Evolutionary conservation across 2,888 invertebrate species (phyloP).

Genomic region (Hydrotaea cyrtoneurina): DNA sequence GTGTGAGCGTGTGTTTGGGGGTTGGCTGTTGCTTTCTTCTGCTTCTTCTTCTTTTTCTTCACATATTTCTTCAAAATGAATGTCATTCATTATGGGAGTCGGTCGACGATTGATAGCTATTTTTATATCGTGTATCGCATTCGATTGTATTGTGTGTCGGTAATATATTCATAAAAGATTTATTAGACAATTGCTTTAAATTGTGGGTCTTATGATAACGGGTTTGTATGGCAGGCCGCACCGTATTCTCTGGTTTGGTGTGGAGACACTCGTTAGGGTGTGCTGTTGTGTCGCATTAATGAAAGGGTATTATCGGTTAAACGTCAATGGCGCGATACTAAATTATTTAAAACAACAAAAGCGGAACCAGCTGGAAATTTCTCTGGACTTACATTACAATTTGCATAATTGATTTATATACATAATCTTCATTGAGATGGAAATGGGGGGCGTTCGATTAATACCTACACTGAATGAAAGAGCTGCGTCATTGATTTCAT

Average conservation of each 20-base stretch:
- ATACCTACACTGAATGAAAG: too few species aligned
- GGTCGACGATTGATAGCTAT: not conserved
- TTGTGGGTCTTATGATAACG: slow-evolving; percentile 30
- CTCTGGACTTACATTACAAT: not conserved
- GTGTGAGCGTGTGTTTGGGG: not conserved
- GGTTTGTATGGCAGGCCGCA: not conserved
- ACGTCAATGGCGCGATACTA: slow-evolving; percentile 20
- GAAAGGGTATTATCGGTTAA: slow-evolving; percentile 48
- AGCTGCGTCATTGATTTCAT: too few species aligned
- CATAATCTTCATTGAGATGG: too few species aligned
- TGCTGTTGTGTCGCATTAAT: slow-evolving; percentile 9
- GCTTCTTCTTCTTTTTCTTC: too few species aligned
- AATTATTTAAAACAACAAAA: slow-evolving; percentile 20
- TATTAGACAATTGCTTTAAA: slow-evolving; percentile 43
- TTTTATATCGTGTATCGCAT: too few species aligned
- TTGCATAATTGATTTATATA: too few species aligned
- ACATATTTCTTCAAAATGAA: not conserved
- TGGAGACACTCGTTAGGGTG: not conserved
- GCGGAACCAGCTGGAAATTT: not conserved
- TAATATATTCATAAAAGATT: slow-evolving; percentile 41
- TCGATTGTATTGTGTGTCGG: too few species aligned
- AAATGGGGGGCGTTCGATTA: too few species aligned
- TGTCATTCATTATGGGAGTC: not conserved
- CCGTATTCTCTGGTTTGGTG: not conserved
- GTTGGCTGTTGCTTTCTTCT: not conserved